phyloP scores from a whole-genome alignment of 2,888 invertebrate species.

The Odiellus spinosus region DNA sequence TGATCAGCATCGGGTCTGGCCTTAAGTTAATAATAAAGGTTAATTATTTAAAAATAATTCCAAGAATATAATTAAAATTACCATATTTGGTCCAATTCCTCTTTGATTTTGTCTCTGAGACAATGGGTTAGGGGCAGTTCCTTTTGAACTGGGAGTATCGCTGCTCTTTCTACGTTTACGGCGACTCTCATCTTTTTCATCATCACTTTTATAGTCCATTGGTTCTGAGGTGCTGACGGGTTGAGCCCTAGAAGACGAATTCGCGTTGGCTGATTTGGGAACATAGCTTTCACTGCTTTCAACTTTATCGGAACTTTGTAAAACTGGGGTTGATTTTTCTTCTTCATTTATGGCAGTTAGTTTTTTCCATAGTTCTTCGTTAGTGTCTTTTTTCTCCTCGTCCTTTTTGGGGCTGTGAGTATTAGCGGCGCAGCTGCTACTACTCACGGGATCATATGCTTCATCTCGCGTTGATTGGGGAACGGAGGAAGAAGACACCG shows the following conservation, averaged over 20 bases:
- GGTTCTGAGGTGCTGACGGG: conserved; percentile 4
- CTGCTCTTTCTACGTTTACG: conserved; percentile 20
- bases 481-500: conserved; percentile 16
- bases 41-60: too few species aligned
- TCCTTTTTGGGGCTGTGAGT: conserved; percentile 2
- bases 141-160: conserved; percentile 10
- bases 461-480: conserved; percentile 12
- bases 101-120: too few species aligned
- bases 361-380: conserved; percentile 4
- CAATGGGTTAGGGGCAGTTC: too few species aligned
- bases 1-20: too few species aligned
- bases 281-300: background rate
- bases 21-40: too few species aligned
- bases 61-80: too few species aligned
- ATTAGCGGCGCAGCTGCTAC: conserved; percentile 5
- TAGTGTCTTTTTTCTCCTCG: conserved; percentile 8
- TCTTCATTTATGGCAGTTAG: background rate
- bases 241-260: background rate
- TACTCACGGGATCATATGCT: conserved; percentile 16
- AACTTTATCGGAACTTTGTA: background rate
- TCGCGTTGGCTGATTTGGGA: conserved; percentile 12
- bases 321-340: background rate
- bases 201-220: conserved; percentile 13
- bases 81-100: too few species aligned
- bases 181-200: conserved; percentile 16